Evolutionary conservation across 1,140 invertebrate species (phyloP).

Genomic region (Scylla paramamosain): DNA sequence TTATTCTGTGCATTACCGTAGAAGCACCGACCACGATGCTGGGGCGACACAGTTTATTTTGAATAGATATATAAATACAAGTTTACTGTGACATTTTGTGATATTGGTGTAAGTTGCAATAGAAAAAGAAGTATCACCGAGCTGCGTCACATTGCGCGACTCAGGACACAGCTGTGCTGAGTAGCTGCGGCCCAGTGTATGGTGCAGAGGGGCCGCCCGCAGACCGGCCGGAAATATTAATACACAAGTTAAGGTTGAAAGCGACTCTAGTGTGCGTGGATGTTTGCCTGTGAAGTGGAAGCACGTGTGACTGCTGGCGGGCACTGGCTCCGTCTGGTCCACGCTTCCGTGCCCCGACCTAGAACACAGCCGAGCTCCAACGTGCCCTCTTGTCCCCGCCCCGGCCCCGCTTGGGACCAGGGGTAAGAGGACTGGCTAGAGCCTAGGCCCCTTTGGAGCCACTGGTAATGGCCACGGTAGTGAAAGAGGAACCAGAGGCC

Average conservation of each 20-base stretch:
- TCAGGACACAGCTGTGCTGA: not conserved
- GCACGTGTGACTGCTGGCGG: conserved; percentile 25
- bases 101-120: not conserved
- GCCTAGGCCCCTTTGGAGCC: not conserved
- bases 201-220: not conserved
- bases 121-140: not conserved
- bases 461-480: conserved; percentile 60
- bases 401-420: conserved; percentile 47
- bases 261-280: conserved; percentile 34
- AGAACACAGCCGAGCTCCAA: not conserved
- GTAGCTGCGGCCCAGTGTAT: not conserved
- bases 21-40: not conserved
- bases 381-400: not conserved
- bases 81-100: not conserved
- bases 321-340: conserved; percentile 27
- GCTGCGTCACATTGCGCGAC: not conserved
- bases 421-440: conserved; percentile 32
- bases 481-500: conserved; percentile 69
- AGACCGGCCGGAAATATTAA: not conserved
- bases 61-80: not conserved
- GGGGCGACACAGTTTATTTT: not conserved
- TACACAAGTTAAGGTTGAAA: conserved; percentile 16
- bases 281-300: conserved; percentile 43
- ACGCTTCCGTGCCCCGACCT: not conserved
- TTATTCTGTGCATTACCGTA: not conserved